Evolutionary conservation across 2,113 vertebrate species (phyloP).

Genomic region (Lynx canadensis): DNA sequence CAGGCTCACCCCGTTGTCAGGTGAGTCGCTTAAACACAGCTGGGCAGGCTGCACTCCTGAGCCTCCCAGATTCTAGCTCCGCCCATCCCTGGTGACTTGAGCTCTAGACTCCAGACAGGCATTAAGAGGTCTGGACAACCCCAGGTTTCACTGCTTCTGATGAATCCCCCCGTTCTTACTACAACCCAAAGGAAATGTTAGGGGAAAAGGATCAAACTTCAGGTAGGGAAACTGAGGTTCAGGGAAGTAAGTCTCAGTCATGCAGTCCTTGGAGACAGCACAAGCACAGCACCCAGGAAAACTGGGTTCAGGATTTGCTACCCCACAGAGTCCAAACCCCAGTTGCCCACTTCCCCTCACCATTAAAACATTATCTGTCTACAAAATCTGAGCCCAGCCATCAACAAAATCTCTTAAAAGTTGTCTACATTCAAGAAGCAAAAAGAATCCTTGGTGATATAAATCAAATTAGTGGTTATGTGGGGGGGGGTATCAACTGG

Average conservation of each 20-base stretch:
- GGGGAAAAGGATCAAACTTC: not conserved
- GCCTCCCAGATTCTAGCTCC: not conserved
- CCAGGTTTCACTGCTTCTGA: not conserved
- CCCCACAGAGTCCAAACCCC: not conserved
- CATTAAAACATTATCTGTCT: not conserved
- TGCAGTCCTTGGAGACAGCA: not conserved
- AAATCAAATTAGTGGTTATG: slow-evolving; percentile 9
- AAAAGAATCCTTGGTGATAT: not conserved
- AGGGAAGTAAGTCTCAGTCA: not conserved
- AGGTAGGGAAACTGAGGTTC: slow-evolving; percentile 6
- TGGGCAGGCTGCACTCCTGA: not conserved
- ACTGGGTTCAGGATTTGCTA: not conserved
- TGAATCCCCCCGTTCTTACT: not conserved
- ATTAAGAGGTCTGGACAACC: not conserved
- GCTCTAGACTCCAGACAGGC: not conserved
- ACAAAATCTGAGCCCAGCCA: not conserved
- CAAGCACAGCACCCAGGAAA: not conserved
- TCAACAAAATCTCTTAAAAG: slow-evolving; percentile 2
- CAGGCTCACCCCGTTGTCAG: slow-evolving; percentile 50
- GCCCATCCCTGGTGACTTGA: not conserved
- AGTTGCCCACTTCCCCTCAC: too few species aligned
- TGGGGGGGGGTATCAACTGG: not conserved
- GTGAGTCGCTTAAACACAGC: slow-evolving; percentile 67
- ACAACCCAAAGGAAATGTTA: not conserved
- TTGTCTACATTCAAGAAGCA: not conserved